phyloP scores from a whole-genome alignment of 2,797 vertebrate species.

The Zalophus californianus region DNA sequence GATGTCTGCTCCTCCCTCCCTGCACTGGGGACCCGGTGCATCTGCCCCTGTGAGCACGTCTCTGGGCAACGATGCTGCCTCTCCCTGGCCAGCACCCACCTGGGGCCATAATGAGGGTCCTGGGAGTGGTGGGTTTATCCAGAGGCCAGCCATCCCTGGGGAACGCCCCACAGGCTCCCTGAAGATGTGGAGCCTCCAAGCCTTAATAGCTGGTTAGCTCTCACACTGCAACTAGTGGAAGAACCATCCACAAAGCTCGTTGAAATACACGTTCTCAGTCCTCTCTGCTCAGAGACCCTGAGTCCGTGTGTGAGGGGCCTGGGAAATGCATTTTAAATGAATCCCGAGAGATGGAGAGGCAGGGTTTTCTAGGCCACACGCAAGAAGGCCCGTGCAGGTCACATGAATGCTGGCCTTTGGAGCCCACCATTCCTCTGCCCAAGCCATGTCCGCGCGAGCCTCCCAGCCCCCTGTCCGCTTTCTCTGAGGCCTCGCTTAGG shows the following conservation, averaged over 20 bases:
- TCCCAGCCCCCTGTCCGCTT: neutral
- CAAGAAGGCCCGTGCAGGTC: accelerated
- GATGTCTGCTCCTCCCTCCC: neutral
- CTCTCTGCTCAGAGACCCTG: accelerated
- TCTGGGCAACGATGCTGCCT: neutral
- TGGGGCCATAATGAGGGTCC: neutral
- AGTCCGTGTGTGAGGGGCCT: neutral
- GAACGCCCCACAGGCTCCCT: neutral
- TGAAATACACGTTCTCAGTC: neutral
- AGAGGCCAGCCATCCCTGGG: neutral
- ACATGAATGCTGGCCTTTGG: accelerated
- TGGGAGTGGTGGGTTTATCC: accelerated
- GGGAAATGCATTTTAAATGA: neutral
- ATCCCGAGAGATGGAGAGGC: neutral
- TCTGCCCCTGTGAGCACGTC: accelerated
- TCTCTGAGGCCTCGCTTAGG: accelerated
- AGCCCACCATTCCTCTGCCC: too few species aligned
- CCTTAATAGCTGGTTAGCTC: accelerated
- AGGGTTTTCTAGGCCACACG: neutral
- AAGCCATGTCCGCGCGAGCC: accelerated
- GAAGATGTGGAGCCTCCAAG: neutral
- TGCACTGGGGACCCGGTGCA: accelerated
- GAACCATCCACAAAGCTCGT: neutral
- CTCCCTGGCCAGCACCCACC: neutral
- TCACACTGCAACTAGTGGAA: too few species aligned